phyloP scores from a whole-genome alignment of 2,113 vertebrate genomes.

The Corythoichthys haematopterus region DNA sequence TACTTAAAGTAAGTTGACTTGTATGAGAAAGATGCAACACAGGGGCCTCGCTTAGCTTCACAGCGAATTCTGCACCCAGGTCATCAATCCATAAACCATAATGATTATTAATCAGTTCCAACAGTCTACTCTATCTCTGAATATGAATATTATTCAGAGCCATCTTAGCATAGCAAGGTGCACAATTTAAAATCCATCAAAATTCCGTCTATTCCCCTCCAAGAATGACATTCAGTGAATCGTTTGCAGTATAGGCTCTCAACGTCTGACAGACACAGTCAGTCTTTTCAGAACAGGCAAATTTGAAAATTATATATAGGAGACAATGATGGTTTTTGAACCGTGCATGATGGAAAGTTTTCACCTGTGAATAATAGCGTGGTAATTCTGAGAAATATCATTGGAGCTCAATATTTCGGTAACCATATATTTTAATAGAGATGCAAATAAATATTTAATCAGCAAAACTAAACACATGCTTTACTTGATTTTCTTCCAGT shows the following conservation, averaged over 20 bases:
- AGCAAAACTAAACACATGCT: background rate
- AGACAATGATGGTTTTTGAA: slow-evolving; percentile 33
- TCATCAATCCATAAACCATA: slow-evolving; percentile 12
- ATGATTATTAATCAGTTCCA: slow-evolving; percentile 29
- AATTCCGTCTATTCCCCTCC: slow-evolving; percentile 20
- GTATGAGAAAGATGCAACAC: slow-evolving; percentile 6
- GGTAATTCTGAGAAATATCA: slow-evolving; percentile 1
- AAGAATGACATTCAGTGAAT: slow-evolving; percentile 32
- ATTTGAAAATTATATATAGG: slow-evolving; percentile 25
- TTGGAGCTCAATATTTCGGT: background rate
- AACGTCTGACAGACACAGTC: slow-evolving; percentile 34
- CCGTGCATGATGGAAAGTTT: slow-evolving; percentile 27
- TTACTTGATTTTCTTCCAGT: background rate
- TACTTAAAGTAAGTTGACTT: slow-evolving; percentile 12
- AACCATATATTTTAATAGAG: background rate
- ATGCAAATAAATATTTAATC: background rate
- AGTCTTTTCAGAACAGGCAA: slow-evolving; percentile 34
- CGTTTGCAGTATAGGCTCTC: slow-evolving; percentile 27
- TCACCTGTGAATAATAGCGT: slow-evolving; percentile 14
- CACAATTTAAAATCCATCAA: slow-evolving; percentile 32
- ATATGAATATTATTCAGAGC: slow-evolving; percentile 18
- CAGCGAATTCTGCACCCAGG: slow-evolving; percentile 11
- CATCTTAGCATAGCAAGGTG: slow-evolving; percentile 22
- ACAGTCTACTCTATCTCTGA: slow-evolving; percentile 12
- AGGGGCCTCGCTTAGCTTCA: slow-evolving; percentile 7